Percentiles rank a stretch among this genome's conserved stretches.
phyloP scores from a whole-genome alignment of 2,797 vertebrate species.

The Harpagifer antarcticus region DNA sequence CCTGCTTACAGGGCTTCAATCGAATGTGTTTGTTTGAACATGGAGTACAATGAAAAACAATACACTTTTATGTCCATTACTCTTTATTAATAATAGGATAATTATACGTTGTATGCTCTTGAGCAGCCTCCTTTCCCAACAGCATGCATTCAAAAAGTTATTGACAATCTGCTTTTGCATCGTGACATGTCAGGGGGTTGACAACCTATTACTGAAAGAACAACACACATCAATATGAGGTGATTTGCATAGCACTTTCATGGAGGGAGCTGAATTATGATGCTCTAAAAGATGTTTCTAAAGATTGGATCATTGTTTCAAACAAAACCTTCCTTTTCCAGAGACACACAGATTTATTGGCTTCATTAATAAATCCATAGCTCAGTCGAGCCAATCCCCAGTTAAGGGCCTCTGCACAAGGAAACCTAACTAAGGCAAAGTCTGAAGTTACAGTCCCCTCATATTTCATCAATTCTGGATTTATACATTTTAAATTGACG shows the following conservation, averaged over 20 bases:
- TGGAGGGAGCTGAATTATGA: conserved; percentile 23
- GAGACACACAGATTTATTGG: conserved; percentile 57
- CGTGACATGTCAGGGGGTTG: not conserved
- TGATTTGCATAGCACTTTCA: conserved; percentile 4
- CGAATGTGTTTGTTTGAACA: not conserved
- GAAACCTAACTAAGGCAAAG: conserved; percentile 59
- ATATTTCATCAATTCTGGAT: conserved; percentile 80
- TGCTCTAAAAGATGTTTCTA: conserved; percentile 29
- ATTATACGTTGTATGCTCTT: not conserved
- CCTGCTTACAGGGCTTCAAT: no score
- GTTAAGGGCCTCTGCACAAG: conserved; percentile 61
- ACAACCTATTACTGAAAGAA: no score
- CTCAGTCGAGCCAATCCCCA: conserved; percentile 41
- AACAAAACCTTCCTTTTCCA: conserved; percentile 47
- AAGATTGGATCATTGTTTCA: conserved; percentile 37
- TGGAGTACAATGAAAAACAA: no score
- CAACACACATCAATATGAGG: not conserved
- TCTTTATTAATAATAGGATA: not conserved
- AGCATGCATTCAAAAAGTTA: not conserved
- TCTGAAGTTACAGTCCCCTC: conserved; percentile 63
- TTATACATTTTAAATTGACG: conserved; percentile 78
- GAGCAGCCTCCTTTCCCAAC: not conserved
- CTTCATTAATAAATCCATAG: conserved; percentile 62
- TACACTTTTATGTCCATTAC: no score
- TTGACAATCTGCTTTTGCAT: not conserved